Conservation (phyloP, 2,888 invertebrate species). For the Dicranocentrus wangi region DNA sequence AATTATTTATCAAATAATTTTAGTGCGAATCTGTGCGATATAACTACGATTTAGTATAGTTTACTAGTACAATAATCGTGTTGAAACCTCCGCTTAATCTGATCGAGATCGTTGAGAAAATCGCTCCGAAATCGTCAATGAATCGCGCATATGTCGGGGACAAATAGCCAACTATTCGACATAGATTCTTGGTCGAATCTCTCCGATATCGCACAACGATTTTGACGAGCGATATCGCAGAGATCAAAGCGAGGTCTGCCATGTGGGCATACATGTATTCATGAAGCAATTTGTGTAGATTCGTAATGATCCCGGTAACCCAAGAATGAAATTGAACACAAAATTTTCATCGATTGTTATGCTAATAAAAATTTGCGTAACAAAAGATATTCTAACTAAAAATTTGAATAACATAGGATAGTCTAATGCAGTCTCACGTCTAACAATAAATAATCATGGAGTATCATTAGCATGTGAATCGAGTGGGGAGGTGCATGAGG, state of each 20-base stretch:
- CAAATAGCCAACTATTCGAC: not conserved
- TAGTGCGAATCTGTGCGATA: not conserved
- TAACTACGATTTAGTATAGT: not conserved
- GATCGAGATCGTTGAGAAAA: not conserved
- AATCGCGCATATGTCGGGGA: not conserved
- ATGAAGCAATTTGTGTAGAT: too few species aligned
- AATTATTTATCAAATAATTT: too few species aligned
- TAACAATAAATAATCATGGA: too few species aligned
- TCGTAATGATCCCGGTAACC: too few species aligned
- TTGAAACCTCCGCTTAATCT: not conserved
- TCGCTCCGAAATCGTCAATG: not conserved
- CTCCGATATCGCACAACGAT: not conserved
- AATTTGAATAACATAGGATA: too few species aligned
- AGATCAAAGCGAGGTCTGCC: conserved; percentile 1
- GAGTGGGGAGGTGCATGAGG: too few species aligned
- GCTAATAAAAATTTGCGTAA: too few species aligned
- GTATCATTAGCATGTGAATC: too few species aligned
- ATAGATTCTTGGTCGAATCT: not conserved
- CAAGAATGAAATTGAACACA: too few species aligned
- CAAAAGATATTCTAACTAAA: too few species aligned
- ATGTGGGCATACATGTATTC: not conserved
- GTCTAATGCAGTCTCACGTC: too few species aligned
- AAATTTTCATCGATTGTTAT: too few species aligned
- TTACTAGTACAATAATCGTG: not conserved
- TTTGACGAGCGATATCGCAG: not conserved